These are phyloP conservation scores for Lepidostoma basale DNA, from an alignment of 1,140 invertebrate genomes.

Conservation along the genomic window DNA sequence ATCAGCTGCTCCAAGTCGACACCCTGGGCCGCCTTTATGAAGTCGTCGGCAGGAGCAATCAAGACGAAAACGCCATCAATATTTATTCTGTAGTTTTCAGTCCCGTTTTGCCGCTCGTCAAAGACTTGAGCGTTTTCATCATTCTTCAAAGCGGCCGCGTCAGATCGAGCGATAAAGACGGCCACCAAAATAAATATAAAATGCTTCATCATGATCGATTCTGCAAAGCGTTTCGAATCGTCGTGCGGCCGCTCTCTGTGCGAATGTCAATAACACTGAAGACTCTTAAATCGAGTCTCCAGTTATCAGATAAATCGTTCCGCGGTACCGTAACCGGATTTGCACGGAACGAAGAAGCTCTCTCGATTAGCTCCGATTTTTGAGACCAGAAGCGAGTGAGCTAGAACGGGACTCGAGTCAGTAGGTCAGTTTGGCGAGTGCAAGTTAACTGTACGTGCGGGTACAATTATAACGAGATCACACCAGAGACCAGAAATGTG, in stretches of 20 bases:
- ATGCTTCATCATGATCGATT: not conserved
- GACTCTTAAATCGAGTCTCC: slow-evolving; percentile 20
- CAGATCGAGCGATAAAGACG: slow-evolving; percentile 36
- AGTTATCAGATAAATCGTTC: slow-evolving; percentile 22
- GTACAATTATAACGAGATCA: not conserved
- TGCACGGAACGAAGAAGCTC: slow-evolving; percentile 25
- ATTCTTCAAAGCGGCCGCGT: slow-evolving; percentile 48
- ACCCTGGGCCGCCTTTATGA: slow-evolving; percentile 51
- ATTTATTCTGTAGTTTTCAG: slow-evolving; percentile 70
- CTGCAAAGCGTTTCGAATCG: not conserved
- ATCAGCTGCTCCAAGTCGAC: slow-evolving; percentile 51
- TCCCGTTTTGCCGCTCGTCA: slow-evolving; percentile 74
- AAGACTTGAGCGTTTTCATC: slow-evolving; percentile 52
- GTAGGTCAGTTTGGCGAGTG: slow-evolving; percentile 18
- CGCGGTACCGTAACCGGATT: slow-evolving; percentile 28
- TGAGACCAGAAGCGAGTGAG: slow-evolving; percentile 31
- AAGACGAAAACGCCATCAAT: slow-evolving; percentile 70
- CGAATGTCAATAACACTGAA: slow-evolving; percentile 39
- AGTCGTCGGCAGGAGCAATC: slow-evolving; percentile 65
- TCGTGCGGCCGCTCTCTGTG: slow-evolving; percentile 20
- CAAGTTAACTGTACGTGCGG: slow-evolving; percentile 24
- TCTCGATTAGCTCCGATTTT: slow-evolving; percentile 37
- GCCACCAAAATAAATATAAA: slow-evolving; percentile 31
- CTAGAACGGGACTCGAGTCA: slow-evolving; percentile 38
- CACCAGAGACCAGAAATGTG: too few relatives aligned